Percentiles rank a stretch among this genome's conserved stretches.
phyloP scores from a whole-genome alignment of 2,888 invertebrate species.

The Eupithecia insigniata region DNA sequence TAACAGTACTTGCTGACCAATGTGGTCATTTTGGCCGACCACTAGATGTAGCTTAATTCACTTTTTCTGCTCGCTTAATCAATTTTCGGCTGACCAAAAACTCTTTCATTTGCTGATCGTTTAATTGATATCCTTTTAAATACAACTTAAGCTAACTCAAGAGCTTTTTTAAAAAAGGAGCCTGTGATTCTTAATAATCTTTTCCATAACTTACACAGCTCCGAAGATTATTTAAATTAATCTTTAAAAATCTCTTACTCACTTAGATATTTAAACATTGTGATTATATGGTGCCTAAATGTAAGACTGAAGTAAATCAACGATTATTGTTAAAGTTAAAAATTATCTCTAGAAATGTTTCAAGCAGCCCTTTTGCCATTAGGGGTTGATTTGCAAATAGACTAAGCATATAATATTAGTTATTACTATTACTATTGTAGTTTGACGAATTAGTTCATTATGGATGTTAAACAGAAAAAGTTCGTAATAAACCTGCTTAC shows the following conservation, averaged over 20 bases:
- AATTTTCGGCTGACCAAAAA: too few species aligned
- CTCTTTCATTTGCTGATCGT: too few species aligned
- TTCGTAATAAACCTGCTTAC: too few species aligned
- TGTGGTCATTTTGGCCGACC: too few species aligned
- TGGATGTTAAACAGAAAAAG: too few species aligned
- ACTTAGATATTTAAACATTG: not conserved
- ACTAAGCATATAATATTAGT: too few species aligned
- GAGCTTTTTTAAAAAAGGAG: not conserved
- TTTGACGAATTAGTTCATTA: too few species aligned
- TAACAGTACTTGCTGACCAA: too few species aligned
- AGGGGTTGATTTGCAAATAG: not conserved
- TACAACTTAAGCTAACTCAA: not conserved
- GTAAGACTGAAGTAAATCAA: conserved; percentile 1
- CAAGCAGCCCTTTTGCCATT: not conserved
- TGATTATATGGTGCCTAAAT: not conserved
- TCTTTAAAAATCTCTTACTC: not conserved
- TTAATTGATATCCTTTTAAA: too few species aligned
- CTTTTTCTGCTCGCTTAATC: too few species aligned
- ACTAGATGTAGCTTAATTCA: too few species aligned
- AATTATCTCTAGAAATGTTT: not conserved
- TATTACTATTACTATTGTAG: too few species aligned
- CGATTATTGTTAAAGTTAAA: not conserved
- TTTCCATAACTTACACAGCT: not conserved
- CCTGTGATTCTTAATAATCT: not conserved
- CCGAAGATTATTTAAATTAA: not conserved